Percentiles rank a stretch among this genome's conserved stretches.
Evolutionary conservation across 2,888 invertebrate genomes (phyloP).

Genomic region (Diarsia mendica): DNA sequence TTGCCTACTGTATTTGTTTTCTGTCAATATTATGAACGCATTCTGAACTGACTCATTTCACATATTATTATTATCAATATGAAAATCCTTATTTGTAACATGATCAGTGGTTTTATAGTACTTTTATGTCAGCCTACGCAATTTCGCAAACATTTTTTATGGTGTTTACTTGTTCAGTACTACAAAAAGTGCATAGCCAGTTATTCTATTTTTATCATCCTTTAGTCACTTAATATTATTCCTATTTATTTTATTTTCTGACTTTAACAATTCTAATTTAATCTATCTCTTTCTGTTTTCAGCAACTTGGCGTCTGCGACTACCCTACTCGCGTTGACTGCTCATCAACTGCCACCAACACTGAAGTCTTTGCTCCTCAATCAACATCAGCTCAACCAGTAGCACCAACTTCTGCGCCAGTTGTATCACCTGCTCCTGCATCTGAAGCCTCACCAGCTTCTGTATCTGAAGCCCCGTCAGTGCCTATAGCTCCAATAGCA

Average conservation of each 20-base stretch:
- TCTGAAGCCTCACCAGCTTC: constrained; percentile 35
- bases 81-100: constrained; percentile 31
- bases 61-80: constrained; percentile 15
- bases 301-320: constrained; percentile 92
- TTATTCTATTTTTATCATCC: constrained; percentile 2
- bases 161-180: constrained; percentile 21
- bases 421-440: constrained; percentile 17
- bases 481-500: constrained; percentile 33
- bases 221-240: too few relatives aligned
- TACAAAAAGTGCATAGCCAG: background rate
- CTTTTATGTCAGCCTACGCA: constrained; percentile 34
- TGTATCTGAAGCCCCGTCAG: constrained; percentile 25
- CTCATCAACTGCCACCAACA: constrained; percentile 57
- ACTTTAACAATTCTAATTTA: background rate
- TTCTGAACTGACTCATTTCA: constrained; percentile 24
- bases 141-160: constrained; percentile 8
- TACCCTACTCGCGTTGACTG: constrained; percentile 91
- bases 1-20: background rate
- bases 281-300: constrained; percentile 66
- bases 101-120: constrained; percentile 28
- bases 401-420: constrained; percentile 24
- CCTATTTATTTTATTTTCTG: background rate
- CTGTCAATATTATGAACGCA: background rate
- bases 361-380: constrained; percentile 55
- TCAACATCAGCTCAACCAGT: constrained; percentile 22